These are phyloP conservation scores for Thecocarcelia acutangulata DNA, from an alignment of 2,888 invertebrate species.

Conservation along the genomic window DNA sequence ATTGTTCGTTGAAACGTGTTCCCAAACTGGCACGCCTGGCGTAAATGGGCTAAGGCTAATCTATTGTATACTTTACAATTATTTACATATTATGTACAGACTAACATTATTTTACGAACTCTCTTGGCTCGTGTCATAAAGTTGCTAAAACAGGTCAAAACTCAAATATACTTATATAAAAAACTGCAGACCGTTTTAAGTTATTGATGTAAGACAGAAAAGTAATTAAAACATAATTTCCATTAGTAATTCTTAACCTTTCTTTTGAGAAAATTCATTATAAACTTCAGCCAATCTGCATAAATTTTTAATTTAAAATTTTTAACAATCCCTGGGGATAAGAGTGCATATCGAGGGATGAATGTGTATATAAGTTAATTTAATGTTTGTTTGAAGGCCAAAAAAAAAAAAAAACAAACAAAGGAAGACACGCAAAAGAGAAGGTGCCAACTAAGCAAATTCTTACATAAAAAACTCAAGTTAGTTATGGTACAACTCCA, in stretches of 20 bases:
- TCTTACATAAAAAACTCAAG: background rate
- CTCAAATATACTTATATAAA: no score
- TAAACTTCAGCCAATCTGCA: slow-evolving; percentile 48
- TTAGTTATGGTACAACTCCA: background rate
- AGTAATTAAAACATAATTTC: background rate
- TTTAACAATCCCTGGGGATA: slow-evolving; percentile 42
- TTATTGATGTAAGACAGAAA: background rate
- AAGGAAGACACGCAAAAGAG: background rate
- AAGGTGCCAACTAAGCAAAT: background rate
- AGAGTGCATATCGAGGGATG: background rate
- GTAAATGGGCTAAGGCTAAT: no score
- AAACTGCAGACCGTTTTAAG: no score
- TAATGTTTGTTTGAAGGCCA: background rate
- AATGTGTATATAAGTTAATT: background rate
- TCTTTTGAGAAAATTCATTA: slow-evolving; percentile 20
- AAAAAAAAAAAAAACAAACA: background rate
- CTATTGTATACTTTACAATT: no score
- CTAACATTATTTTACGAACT: no score
- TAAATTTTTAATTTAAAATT: slow-evolving; percentile 54
- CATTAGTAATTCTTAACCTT: background rate
- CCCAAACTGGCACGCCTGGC: no score
- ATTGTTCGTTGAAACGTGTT: no score
- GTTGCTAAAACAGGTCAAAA: no score
- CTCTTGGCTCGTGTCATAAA: no score
- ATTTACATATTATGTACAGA: no score